Conservation (phyloP, 1,140 invertebrate species). For the Sinonovacula constricta region DNA sequence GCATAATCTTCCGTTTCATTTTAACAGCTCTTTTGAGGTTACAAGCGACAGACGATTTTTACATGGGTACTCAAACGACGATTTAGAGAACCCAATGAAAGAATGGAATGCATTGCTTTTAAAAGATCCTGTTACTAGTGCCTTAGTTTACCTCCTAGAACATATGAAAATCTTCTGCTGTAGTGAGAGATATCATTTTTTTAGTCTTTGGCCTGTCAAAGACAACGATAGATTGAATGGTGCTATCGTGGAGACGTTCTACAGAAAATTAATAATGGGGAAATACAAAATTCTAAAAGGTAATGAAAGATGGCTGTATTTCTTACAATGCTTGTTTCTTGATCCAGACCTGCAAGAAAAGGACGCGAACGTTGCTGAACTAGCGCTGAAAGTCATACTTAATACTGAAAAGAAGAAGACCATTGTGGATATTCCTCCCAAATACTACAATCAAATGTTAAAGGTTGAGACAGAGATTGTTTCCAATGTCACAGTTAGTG, state of each 20-base stretch:
- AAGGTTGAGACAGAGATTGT: not conserved
- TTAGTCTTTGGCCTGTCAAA: not conserved
- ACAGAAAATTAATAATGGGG: not conserved
- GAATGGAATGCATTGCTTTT: constrained; percentile 19
- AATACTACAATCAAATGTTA: not conserved
- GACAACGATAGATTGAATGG: not conserved
- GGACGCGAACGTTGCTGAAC: not conserved
- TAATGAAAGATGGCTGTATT: not conserved
- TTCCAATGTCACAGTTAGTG: not conserved
- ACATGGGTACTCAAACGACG: too few species aligned
- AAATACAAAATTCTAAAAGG: constrained; percentile 7
- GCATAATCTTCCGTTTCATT: constrained; percentile 41
- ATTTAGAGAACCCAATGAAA: not conserved
- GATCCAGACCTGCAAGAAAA: constrained; percentile 4
- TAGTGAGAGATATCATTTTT: not conserved
- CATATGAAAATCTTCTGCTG: not conserved
- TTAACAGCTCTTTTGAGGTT: constrained; percentile 50
- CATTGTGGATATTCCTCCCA: not conserved
- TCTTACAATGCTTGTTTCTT: constrained; percentile 21
- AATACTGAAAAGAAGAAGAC: too few species aligned
- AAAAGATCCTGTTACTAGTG: constrained; percentile 14
- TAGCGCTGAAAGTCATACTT: not conserved
- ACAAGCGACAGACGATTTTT: constrained; percentile 33
- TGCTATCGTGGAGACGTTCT: constrained; percentile 1
- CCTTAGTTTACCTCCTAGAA: not conserved